Conservation (phyloP, 2,888 invertebrate species). For the Apodemia hepburni region DNA sequence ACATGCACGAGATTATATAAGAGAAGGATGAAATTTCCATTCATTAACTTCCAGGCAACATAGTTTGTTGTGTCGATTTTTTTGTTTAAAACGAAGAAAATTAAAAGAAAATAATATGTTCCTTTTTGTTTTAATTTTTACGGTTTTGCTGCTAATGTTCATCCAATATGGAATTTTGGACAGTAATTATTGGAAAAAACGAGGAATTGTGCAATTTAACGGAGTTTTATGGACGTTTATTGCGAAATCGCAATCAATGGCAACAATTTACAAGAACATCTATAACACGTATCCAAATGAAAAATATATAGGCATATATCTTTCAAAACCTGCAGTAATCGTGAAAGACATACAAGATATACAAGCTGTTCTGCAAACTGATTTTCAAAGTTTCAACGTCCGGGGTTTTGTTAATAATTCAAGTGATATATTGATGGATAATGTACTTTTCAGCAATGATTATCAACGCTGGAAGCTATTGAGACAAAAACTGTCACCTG, state of each 20-base stretch:
- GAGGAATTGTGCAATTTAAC: slow-evolving; percentile 26
- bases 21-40: background rate
- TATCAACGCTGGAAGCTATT: slow-evolving; percentile 57
- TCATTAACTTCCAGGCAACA: background rate
- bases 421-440: slow-evolving; percentile 45
- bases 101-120: slow-evolving; percentile 5
- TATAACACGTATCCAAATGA: slow-evolving; percentile 25
- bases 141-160: background rate
- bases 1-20: too few species aligned
- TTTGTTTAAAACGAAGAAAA: background rate
- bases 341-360: slow-evolving; percentile 44
- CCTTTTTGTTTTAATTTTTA: slow-evolving; percentile 21
- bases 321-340: slow-evolving; percentile 36
- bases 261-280: slow-evolving; percentile 28
- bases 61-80: background rate
- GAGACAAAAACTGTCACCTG: slow-evolving; percentile 53
- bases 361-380: slow-evolving; percentile 40
- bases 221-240: slow-evolving; percentile 27
- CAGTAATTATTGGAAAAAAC: slow-evolving; percentile 30
- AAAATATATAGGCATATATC: slow-evolving; percentile 25
- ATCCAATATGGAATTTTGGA: slow-evolving; percentile 15
- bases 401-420: slow-evolving; percentile 42
- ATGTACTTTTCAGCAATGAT: slow-evolving; percentile 44
- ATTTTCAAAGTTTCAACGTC: slow-evolving; percentile 46
- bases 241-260: slow-evolving; percentile 23